phyloP scores from a whole-genome alignment of 2,797 vertebrate species.

The Neopelma chrysocephalum region DNA sequence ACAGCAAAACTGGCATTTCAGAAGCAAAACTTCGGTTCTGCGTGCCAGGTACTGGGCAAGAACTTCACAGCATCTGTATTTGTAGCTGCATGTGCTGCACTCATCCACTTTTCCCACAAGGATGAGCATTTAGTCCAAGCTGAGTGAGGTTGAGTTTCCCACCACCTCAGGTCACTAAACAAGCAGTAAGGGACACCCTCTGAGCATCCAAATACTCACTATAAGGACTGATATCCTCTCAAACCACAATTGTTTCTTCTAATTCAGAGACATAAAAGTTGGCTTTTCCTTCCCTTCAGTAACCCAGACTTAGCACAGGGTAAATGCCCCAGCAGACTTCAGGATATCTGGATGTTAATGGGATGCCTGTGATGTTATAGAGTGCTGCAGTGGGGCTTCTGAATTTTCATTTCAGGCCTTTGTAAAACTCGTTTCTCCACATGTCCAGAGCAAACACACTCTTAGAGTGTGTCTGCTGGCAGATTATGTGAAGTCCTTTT shows the following conservation, averaged over 20 bases:
- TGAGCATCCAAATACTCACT: accelerated
- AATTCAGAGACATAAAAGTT: background rate
- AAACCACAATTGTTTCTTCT: background rate
- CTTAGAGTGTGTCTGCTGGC: background rate
- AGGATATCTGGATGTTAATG: background rate
- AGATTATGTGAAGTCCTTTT: background rate
- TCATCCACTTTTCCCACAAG: background rate
- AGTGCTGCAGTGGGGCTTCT: accelerated
- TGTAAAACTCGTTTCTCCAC: background rate
- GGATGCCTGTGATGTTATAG: background rate
- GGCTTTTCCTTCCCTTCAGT: background rate
- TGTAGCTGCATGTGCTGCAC: background rate
- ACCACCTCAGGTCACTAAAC: background rate
- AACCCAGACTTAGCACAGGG: background rate
- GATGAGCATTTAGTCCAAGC: background rate
- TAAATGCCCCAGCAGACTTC: background rate
- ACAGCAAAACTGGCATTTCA: background rate
- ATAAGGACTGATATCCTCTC: background rate
- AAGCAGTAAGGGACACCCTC: background rate
- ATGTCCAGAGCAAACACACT: background rate
- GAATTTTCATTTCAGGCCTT: background rate
- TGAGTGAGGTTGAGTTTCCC: background rate
- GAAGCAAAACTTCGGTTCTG: background rate
- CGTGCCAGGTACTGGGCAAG: background rate
- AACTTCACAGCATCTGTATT: background rate